These are phyloP conservation scores for Myotis yumanensis DNA, from an alignment of 2,113 vertebrate species.

Conservation along the genomic window DNA sequence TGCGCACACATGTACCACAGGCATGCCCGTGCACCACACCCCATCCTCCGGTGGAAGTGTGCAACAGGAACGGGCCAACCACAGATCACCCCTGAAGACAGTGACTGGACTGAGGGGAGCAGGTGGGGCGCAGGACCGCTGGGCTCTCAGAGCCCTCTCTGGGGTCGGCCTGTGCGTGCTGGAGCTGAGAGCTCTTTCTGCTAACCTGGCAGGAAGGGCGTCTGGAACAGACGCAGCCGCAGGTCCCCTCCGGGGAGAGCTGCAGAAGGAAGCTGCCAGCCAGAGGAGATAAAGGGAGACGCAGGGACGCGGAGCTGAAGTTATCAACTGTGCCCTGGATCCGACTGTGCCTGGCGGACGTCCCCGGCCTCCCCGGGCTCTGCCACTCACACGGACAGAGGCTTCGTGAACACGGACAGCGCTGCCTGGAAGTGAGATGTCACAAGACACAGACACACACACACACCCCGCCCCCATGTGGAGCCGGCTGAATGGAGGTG, in stretches of 20 bases:
- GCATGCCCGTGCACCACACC: rapidly evolving
- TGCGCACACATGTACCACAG: not conserved
- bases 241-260: not conserved
- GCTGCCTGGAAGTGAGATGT: not conserved
- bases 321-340: not conserved
- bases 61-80: not conserved
- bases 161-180: not conserved
- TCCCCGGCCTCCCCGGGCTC: not conserved
- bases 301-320: rapidly evolving
- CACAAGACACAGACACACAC: not conserved
- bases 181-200: not conserved
- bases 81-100: not conserved
- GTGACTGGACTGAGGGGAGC: not conserved
- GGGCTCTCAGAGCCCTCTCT: not conserved
- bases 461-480: not conserved
- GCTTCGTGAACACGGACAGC: no score
- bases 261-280: not conserved
- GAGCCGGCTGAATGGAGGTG: not conserved
- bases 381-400: not conserved
- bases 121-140: not conserved
- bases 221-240: not conserved
- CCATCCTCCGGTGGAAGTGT: not conserved
- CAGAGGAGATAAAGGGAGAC: not conserved
- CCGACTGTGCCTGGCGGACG: not conserved
- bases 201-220: not conserved